Conservation (phyloP, 2,113 vertebrate genomes). For the Hippocampus mohnikei region DNA sequence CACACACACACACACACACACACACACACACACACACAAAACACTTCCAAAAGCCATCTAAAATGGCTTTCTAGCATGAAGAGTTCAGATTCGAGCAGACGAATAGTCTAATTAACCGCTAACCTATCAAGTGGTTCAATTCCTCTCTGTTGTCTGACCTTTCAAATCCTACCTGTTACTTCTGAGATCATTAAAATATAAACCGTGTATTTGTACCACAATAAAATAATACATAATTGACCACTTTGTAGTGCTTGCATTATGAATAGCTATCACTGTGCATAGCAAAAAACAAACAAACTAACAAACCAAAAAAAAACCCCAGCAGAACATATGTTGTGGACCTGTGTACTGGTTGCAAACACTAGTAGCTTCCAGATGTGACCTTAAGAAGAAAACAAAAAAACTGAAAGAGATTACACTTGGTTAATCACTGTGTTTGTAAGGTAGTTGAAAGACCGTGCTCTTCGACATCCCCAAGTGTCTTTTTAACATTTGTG, state of each 20-base stretch:
- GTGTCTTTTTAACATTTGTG: background rate
- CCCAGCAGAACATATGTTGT: slow-evolving; percentile 1
- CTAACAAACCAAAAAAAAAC: background rate
- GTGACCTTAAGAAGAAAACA: background rate
- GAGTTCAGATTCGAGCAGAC: background rate
- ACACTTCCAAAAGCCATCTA: background rate
- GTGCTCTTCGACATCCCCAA: background rate
- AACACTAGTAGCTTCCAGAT: slow-evolving; percentile 16
- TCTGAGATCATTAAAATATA: background rate
- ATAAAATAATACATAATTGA: background rate
- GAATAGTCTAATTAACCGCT: background rate
- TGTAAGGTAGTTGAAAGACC: background rate
- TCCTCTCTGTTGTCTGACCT: background rate
- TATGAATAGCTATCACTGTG: background rate
- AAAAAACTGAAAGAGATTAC: slow-evolving; percentile 21
- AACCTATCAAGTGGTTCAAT: background rate
- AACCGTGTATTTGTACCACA: background rate
- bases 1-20: too few species aligned
- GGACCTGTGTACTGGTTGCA: background rate
- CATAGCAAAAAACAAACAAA: background rate
- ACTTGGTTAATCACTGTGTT: background rate
- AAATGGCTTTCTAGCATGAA: background rate
- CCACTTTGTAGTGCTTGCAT: background rate
- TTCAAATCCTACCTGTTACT: background rate
- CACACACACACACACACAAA: too few species aligned